Evolutionary conservation across 2,797 vertebrate species (phyloP).

Genomic region (Macropodus opercularis): DNA sequence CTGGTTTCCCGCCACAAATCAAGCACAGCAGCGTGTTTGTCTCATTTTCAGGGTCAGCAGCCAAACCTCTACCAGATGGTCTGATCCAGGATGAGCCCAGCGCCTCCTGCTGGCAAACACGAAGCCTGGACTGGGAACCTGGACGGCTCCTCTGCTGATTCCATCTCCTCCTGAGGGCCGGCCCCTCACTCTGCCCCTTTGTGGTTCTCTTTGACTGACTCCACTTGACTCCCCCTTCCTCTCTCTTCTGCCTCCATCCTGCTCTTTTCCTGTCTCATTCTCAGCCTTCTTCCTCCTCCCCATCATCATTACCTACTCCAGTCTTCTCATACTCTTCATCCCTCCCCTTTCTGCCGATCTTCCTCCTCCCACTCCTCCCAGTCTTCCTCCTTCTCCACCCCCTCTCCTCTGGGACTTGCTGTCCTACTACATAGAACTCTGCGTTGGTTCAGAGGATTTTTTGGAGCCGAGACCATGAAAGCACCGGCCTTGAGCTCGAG

Average conservation of each 20-base stretch:
- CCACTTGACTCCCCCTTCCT: background rate
- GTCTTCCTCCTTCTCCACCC: background rate
- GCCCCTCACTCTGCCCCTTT: background rate
- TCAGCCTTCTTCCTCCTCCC: background rate
- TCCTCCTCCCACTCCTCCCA: background rate
- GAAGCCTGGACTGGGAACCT: conserved; percentile 18
- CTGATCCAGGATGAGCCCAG: conserved; percentile 49
- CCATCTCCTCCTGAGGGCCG: background rate
- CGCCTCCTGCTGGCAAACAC: conserved; percentile 64
- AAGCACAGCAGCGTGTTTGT: conserved; percentile 14
- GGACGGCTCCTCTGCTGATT: background rate
- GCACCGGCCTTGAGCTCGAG: conserved; percentile 39
- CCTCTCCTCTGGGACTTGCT: conserved; percentile 35
- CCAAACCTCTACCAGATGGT: conserved; percentile 65
- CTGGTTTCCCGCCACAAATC: conserved; percentile 18
- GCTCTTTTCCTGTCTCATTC: background rate
- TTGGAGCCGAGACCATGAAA: conserved; percentile 60
- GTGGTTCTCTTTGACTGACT: too few species aligned
- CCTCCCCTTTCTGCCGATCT: background rate
- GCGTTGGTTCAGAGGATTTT: conserved; percentile 53
- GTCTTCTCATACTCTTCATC: too few species aligned
- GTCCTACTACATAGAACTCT: conserved; percentile 47
- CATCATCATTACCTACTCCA: background rate
- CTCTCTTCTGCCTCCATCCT: background rate
- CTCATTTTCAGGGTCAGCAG: conserved; percentile 57